Conservation (phyloP, 2,888 invertebrate species). For the Prostheceraeus crozeri region DNA sequence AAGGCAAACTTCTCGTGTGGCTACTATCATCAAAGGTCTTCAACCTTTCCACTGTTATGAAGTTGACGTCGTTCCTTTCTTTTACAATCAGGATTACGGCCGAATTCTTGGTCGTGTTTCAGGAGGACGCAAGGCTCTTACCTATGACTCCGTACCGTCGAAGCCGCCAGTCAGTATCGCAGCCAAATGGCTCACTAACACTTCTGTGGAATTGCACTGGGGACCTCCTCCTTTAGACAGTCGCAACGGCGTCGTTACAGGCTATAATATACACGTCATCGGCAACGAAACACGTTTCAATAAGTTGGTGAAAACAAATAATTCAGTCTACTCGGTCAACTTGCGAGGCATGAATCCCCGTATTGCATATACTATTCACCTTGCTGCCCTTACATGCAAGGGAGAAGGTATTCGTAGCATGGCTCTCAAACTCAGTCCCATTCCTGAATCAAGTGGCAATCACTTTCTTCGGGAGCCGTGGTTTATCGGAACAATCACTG, state of each 20-base stretch:
- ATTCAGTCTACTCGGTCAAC: too few relatives aligned
- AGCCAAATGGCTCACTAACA: constrained; percentile 33
- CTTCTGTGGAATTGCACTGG: constrained; percentile 32
- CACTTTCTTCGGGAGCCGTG: constrained; percentile 30
- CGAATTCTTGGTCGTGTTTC: constrained; percentile 18
- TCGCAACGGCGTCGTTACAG: constrained; percentile 27
- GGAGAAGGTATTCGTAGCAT: constrained; percentile 34
- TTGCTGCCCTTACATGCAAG: constrained; percentile 33
- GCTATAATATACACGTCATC: constrained; percentile 31
- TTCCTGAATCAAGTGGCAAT: too few relatives aligned
- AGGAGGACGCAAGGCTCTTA: constrained; percentile 31
- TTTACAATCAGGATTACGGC: constrained; percentile 9
- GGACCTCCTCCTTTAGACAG: not conserved
- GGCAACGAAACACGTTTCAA: constrained; percentile 32
- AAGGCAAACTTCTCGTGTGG: too few relatives aligned
- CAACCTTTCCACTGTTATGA: constrained; percentile 37
- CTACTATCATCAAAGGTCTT: constrained; percentile 28
- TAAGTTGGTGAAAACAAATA: too few relatives aligned
- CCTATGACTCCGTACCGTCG: constrained; percentile 34
- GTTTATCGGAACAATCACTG: constrained; percentile 33
- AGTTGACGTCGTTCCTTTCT: constrained; percentile 29
- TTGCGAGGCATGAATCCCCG: constrained; percentile 16
- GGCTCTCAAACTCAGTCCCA: constrained; percentile 17
- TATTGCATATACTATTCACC: constrained; percentile 30
- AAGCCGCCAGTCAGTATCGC: constrained; percentile 23